phyloP scores from a whole-genome alignment of 2,113 vertebrate genomes.

The Rhabdornis inornatus region DNA sequence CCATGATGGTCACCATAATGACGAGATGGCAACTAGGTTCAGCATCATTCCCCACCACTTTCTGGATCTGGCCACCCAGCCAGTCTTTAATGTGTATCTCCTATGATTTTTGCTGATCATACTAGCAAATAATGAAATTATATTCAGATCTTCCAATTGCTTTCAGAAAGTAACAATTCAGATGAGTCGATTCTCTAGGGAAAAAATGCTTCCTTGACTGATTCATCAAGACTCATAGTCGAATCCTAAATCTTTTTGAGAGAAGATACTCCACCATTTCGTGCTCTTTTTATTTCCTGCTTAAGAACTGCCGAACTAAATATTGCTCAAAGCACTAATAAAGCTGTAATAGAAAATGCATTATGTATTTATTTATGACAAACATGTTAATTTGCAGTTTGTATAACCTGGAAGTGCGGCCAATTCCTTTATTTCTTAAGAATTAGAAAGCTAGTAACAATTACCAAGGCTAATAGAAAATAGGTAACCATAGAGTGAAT shows the following conservation, averaged over 20 bases:
- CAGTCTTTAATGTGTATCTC: background rate
- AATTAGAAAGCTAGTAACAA: background rate
- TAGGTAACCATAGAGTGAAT: background rate
- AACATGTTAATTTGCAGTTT: background rate
- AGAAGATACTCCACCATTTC: background rate
- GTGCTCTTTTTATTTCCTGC: background rate
- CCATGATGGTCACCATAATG: too few relatives aligned
- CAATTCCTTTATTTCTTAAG: background rate
- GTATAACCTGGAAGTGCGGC: background rate
- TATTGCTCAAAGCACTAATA: background rate
- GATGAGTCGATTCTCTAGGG: background rate
- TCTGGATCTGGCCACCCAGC: accelerated
- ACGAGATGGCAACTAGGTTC: background rate
- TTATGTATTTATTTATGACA: conserved; percentile 1
- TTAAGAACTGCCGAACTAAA: background rate
- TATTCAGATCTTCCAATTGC: background rate
- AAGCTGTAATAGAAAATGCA: background rate
- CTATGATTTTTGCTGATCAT: background rate
- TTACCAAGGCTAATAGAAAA: background rate
- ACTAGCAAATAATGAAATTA: background rate
- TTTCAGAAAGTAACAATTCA: background rate
- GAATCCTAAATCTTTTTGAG: background rate
- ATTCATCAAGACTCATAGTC: background rate
- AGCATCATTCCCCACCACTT: background rate
- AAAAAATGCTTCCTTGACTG: background rate